These are phyloP conservation scores for Stichopus chloronotus DNA, from an alignment of 35 echinoderm and acorn worm genomes.

Conservation along the genomic window DNA sequence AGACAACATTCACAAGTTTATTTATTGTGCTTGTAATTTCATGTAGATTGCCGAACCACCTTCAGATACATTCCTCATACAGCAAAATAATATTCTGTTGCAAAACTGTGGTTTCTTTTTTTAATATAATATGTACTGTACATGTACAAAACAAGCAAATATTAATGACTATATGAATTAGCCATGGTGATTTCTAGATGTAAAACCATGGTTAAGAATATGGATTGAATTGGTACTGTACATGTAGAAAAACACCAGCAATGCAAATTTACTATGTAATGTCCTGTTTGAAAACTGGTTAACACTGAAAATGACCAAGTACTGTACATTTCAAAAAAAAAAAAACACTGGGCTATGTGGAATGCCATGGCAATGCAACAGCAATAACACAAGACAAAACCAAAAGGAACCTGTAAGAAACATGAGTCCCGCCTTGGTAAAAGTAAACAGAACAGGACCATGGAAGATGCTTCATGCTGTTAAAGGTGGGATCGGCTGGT, in stretches of 20 bases:
- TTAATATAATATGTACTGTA: neutral
- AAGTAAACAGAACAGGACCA: neutral
- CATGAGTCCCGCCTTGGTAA: neutral
- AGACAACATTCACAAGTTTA: neutral
- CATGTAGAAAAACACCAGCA: too few relatives aligned
- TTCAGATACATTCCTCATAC: neutral
- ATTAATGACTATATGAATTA: neutral
- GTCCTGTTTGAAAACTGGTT: too few relatives aligned
- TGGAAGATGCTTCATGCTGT: neutral
- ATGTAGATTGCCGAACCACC: neutral
- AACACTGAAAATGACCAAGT: too few relatives aligned
- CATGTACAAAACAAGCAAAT: slow-evolving; percentile 11
- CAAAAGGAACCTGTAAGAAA: neutral
- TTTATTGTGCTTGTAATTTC: neutral
- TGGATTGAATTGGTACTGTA: too few relatives aligned
- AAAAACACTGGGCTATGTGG: too few relatives aligned
- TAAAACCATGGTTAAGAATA: too few relatives aligned
- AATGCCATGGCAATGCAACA: neutral
- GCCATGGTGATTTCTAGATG: slow-evolving; percentile 6
- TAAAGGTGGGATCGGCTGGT: neutral
- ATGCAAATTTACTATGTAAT: too few relatives aligned
- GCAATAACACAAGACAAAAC: neutral
- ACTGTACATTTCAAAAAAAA: too few relatives aligned
- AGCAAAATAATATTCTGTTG: slow-evolving; percentile 23
- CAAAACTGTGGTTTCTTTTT: slow-evolving; percentile 12